Base-by-base conservation (phyloP, 2,888 invertebrate species). In the Agonopterix subpropinquella region DNA sequence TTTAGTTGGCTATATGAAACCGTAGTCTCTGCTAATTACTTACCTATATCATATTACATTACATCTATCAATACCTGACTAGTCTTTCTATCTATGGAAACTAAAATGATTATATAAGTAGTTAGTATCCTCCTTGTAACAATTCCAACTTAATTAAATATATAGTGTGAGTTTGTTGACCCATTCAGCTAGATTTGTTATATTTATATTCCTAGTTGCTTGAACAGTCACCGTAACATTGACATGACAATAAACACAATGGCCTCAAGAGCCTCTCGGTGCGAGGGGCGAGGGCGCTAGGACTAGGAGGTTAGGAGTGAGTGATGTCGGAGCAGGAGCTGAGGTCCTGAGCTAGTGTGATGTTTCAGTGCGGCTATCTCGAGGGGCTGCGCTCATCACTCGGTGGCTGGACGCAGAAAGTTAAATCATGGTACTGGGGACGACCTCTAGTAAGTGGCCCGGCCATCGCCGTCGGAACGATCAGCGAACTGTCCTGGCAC, bases 341-440 rank as follows among this genome's bases (percentile, higher is more conserved):
- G 72, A 70, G 75, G 83, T 82, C 79, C 83, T 87, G 81, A 87
- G 87, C 73, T 81, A 81, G 84, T 86, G 85, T 89, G 88, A 87
- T 89, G 88, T 92, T 94, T 91, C 94, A 95, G 95, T 93, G 93
- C 91, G 94, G 95, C 91, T 95, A 95, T 93, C 93, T 95, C 91
- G 95, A 95, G 92, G 95, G 96, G 90, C 94, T 96, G 91, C 94
- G 95, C 90, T 94, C 95, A 91, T 95, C 95, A 92, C 94, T 96
- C 91, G 96, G 95, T 92, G 96, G 96, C 92, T 95, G 95, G 93
- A 96, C 96, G 91, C 95, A 96, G 93, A 95, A 95, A 93, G 95
- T 96, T 91, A 96, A 96, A 92, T 96, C 96, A 91, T 96, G 96
- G 96, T 96, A 96, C 94, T 96, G 96, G 96, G 96, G 96, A 92